Evolutionary conservation across 1,140 invertebrate genomes (phyloP).

Genomic region (Anagrus nilaparvatae): DNA sequence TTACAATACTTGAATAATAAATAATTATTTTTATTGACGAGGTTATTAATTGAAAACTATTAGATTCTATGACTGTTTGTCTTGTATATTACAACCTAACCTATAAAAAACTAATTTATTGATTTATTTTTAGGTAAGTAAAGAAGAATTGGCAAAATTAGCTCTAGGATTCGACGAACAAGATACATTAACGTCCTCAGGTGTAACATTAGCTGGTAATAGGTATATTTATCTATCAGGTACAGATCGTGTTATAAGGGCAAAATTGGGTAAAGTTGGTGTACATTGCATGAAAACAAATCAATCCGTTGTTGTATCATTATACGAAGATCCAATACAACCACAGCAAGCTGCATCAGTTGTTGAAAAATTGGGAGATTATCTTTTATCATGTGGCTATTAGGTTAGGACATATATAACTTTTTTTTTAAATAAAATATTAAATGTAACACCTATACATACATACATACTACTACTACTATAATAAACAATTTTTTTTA

Average conservation of each 20-base stretch:
- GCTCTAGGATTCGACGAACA: constrained; percentile 78
- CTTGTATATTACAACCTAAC: too few relatives aligned
- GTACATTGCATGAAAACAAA: constrained; percentile 90
- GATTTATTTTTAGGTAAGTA: constrained; percentile 72
- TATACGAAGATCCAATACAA: constrained; percentile 89
- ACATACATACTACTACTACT: too few relatives aligned
- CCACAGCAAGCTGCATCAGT: constrained; percentile 88
- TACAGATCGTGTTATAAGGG: constrained; percentile 81
- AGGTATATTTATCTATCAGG: constrained; percentile 89
- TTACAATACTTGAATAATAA: too few relatives aligned
- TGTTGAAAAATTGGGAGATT: constrained; percentile 91
- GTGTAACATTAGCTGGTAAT: constrained; percentile 78
- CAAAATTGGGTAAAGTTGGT: constrained; percentile 81
- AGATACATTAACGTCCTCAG: constrained; percentile 71
- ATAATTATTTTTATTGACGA: too few relatives aligned
- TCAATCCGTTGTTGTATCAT: constrained; percentile 84
- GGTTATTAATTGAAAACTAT: too few relatives aligned
- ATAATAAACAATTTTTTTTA: not conserved
- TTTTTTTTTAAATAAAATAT: too few relatives aligned
- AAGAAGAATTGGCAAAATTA: constrained; percentile 79
- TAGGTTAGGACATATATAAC: constrained; percentile 45
- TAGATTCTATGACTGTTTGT: too few relatives aligned
- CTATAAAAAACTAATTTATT: too few relatives aligned
- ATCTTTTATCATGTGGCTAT: constrained; percentile 89
- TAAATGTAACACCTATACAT: too few relatives aligned